These are phyloP conservation scores for Alcedo quadribrachys DNA, from an alignment of 2,797 vertebrate species.

Conservation along the genomic window DNA sequence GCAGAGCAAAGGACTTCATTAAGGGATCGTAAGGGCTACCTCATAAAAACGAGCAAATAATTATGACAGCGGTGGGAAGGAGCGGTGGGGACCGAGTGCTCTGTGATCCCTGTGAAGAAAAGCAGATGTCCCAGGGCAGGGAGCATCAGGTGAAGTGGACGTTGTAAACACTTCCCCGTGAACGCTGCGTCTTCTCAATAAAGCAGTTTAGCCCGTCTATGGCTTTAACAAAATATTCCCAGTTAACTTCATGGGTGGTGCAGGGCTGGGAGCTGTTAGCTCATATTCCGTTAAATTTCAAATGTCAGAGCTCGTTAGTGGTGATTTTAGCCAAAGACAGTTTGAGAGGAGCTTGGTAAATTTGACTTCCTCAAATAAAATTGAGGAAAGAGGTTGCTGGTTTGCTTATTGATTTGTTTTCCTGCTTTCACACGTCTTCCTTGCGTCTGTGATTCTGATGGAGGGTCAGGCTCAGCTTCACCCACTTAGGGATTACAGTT, in stretches of 20 bases:
- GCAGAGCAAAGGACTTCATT: conserved; percentile 60
- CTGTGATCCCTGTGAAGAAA: conserved; percentile 40
- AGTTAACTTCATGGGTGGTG: conserved; percentile 78
- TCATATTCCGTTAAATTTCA: conserved; percentile 75
- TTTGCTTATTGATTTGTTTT: conserved; percentile 62
- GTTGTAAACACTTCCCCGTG: conserved; percentile 67
- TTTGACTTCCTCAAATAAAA: conserved; percentile 77
- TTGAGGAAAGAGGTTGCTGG: conserved; percentile 63
- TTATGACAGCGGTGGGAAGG: background rate
- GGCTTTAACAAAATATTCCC: conserved; percentile 72
- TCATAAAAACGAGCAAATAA: conserved; percentile 58
- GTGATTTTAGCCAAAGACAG: conserved; percentile 80
- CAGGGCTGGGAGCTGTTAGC: conserved; percentile 76
- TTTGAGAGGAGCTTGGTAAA: conserved; percentile 68
- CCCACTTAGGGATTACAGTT: conserved; percentile 32
- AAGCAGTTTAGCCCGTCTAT: conserved; percentile 16
- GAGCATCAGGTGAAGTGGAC: conserved; percentile 63
- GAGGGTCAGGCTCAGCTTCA: conserved; percentile 53
- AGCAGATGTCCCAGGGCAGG: conserved; percentile 53
- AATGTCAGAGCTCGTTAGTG: conserved; percentile 77
- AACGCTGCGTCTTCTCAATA: conserved; percentile 72
- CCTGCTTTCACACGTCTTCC: conserved; percentile 68
- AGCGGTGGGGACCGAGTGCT: background rate
- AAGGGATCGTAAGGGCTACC: conserved; percentile 23
- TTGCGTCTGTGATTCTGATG: background rate